Evolutionary conservation across 2,797 vertebrate genomes (phyloP), one percentile per base, ranked within the genome.

Genomic region (Scarus forsteni): DNA sequence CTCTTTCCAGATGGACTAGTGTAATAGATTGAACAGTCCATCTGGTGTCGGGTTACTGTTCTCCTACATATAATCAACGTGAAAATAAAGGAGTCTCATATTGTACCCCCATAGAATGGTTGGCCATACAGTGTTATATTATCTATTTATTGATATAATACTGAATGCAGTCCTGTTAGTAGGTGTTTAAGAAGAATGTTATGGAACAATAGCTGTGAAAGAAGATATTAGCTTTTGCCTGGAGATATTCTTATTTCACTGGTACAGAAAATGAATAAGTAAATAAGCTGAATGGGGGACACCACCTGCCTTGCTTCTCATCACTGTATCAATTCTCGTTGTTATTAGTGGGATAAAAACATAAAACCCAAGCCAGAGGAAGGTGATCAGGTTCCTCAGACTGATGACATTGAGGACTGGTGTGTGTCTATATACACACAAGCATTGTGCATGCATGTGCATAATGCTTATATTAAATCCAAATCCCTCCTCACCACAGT

Each of bases 311-410:
- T 38, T 59, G 59, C 39, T 73, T 78, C 40, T 73, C 56, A 72
- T 78, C 60, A 79, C 64, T 79, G 58, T 78, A 66, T 85, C 53
- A 13, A 15, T 75, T 66, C n/a, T 68, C 34, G 16, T 83, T 67
- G 78, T 86, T 80, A 80, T 63, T 36, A 84, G 54, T 15, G 5
- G 68, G 64, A 85, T 83, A 52, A 81, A 84, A 80, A 77, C 67
- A 75, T 43, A 75, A 76, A 80, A 77, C 52, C 65, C 34, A 40
- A 51, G 60, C 60, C 27, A 49, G 48, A 61, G 65, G 66, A 83
- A 78, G 77, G 67, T 58, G 70, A 74, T 80, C 52, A 48, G 52
- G 52, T 79, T 61, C 14, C 57, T 57, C 11, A 80, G 51, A 48
- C 40, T 52, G 70, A 73, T 60, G 69, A 60, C 42, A 72, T n/a